Percentiles rank a stretch among this genome's conserved stretches.
Evolutionary conservation across 2,888 invertebrate genomes (phyloP).

Genomic region (Cephus sareptanus): DNA sequence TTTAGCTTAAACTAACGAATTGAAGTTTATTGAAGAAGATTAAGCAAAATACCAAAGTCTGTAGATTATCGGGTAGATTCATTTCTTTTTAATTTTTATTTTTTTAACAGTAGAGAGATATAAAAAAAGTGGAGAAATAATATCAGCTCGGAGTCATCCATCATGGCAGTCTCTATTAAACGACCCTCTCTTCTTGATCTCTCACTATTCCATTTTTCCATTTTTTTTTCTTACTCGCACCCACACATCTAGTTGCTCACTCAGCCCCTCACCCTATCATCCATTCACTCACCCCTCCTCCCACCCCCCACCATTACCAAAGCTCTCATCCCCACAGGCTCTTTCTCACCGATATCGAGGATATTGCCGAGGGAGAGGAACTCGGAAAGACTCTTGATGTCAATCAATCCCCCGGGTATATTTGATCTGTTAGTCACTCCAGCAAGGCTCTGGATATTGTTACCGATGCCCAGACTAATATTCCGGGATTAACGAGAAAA

Average conservation of each 20-base stretch:
- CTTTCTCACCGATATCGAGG: neutral
- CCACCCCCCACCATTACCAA: neutral
- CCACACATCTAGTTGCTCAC: neutral
- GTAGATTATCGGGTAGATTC: neutral
- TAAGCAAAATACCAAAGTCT: neutral
- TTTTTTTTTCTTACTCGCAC: neutral
- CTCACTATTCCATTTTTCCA: constrained; percentile 10
- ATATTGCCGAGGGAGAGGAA: neutral
- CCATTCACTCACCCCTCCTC: neutral
- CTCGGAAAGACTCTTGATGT: neutral
- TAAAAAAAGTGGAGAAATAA: constrained; percentile 38
- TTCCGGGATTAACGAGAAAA: neutral
- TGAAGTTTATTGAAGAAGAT: neutral
- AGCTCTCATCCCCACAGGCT: neutral
- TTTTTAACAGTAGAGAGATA: neutral
- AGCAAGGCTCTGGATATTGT: neutral
- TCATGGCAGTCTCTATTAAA: constrained; percentile 58
- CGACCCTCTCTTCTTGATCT: constrained; percentile 41
- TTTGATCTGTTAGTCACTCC: neutral
- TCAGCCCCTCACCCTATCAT: neutral
- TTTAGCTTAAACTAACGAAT: no score
- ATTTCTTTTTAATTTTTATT: neutral
- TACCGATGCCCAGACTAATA: neutral
- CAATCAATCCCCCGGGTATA: neutral
- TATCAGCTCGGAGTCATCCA: constrained; percentile 55